Percentiles rank a stretch among this genome's conserved stretches.
Evolutionary conservation across 2,888 invertebrate genomes (phyloP).

Genomic region (Gerris lacustris): DNA sequence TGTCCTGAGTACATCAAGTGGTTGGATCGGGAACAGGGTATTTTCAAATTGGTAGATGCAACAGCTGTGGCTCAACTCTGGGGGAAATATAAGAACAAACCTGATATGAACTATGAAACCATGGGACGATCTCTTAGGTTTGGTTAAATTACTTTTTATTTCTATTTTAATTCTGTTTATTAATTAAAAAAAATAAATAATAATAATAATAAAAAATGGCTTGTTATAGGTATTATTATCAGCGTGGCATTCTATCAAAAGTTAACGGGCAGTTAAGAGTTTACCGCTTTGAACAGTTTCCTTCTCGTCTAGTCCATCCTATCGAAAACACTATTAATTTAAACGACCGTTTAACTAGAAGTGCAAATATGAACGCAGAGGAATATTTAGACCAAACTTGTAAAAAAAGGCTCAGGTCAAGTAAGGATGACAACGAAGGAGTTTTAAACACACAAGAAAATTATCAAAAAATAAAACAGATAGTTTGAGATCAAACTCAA

Average conservation of each 20-base stretch:
- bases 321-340: neutral
- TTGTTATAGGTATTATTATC: conserved; percentile 20
- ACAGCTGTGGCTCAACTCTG: conserved; percentile 95
- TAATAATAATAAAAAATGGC: too few species aligned
- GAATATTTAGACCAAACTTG: too few species aligned
- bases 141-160: neutral
- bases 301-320: neutral
- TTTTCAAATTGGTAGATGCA: conserved; percentile 96
- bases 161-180: too few species aligned
- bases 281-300: conserved; percentile 18
- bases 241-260: conserved; percentile 21
- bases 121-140: conserved; percentile 93
- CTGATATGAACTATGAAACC: conserved; percentile 99
- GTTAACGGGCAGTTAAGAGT: conserved; percentile 20
- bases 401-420: too few species aligned
- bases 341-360: neutral
- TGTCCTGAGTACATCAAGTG: conserved; percentile 98
- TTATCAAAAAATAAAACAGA: too few species aligned
- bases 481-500: too few species aligned
- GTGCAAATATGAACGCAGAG: too few species aligned
- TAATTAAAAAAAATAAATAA: too few species aligned
- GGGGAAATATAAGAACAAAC: conserved; percentile 99
- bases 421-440: too few species aligned
- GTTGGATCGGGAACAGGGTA: conserved; percentile 93
- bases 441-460: too few species aligned